Percentiles rank a stretch among this genome's conserved stretches.
These are phyloP conservation scores for Cloeon dipterum DNA, from an alignment of 2,888 invertebrate species.

Conservation along the genomic window DNA sequence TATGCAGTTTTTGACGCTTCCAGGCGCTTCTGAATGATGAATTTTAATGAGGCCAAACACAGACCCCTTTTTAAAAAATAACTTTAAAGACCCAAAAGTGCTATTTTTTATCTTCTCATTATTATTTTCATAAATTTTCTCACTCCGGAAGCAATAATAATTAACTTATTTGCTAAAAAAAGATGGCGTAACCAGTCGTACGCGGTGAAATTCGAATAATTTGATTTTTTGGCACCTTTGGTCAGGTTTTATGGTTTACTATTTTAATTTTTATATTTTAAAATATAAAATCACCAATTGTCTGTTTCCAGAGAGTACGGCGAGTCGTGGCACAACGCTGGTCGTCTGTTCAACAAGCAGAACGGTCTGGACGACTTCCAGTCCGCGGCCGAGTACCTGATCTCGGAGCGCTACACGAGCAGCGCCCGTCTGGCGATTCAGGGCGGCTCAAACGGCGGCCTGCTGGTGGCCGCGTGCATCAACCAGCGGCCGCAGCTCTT, in stretches of 20 bases:
- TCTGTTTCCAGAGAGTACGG: conserved; percentile 63
- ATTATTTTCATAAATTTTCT: too few relatives aligned
- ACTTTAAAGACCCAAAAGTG: too few relatives aligned
- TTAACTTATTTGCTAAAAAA: too few relatives aligned
- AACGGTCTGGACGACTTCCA: conserved; percentile 96
- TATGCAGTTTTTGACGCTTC: background rate
- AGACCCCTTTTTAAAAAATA: too few relatives aligned
- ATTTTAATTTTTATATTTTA: background rate
- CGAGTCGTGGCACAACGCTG: conserved; percentile 89
- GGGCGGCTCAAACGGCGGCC: conserved; percentile 93
- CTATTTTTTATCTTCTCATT: too few relatives aligned
- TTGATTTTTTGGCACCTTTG: too few relatives aligned
- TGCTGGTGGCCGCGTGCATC: conserved; percentile 81
- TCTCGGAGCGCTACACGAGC: conserved; percentile 54
- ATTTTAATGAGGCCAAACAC: too few relatives aligned
- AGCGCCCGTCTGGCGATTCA: conserved; percentile 58
- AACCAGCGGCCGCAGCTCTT: conserved; percentile 91
- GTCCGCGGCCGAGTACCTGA: conserved; percentile 70
- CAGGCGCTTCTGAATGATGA: background rate
- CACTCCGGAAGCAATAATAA: too few relatives aligned
- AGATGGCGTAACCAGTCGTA: too few relatives aligned
- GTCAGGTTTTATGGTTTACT: too few relatives aligned
- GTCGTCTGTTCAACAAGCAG: conserved; percentile 77
- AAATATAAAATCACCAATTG: too few relatives aligned
- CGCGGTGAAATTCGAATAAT: too few relatives aligned